These are phyloP conservation scores for Bicyclus anynana DNA, from an alignment of 1,140 invertebrate species.

Conservation along the genomic window DNA sequence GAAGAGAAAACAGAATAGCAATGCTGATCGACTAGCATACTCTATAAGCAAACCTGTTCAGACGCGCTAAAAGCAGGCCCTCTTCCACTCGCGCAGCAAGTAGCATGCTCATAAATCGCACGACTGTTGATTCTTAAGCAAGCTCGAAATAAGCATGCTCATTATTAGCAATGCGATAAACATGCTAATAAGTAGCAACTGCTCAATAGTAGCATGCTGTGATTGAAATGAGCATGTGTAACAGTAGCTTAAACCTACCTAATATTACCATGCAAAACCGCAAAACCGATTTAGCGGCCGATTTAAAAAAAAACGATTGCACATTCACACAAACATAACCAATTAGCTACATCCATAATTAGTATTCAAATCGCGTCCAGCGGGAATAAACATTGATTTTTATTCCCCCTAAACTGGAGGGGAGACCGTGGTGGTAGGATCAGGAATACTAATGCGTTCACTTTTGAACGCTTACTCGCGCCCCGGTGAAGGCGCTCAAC, in stretches of 20 bases:
- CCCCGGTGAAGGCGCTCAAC: conserved; percentile 64
- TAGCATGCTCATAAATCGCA: no score
- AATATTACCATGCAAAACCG: not conserved
- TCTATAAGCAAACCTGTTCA: no score
- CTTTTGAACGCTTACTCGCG: conserved; percentile 72
- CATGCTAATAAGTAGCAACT: no score
- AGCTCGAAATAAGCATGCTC: no score
- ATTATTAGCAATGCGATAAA: no score
- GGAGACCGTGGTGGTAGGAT: conserved; percentile 47
- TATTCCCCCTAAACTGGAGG: conserved; percentile 66
- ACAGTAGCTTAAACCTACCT: not conserved
- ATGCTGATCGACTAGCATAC: no score
- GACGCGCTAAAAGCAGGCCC: no score
- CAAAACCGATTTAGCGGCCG: conserved; percentile 29
- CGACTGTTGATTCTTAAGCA: no score
- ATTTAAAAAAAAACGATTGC: conserved; percentile 47
- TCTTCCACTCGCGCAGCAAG: no score
- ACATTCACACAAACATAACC: conserved; percentile 57
- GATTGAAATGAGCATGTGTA: no score
- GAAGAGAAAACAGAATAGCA: no score
- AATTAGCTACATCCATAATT: conserved; percentile 71
- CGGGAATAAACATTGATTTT: conserved; percentile 76
- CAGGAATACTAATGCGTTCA: conserved; percentile 74
- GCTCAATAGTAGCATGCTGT: no score
- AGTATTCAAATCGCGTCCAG: conserved; percentile 68